Conservation (phyloP, 2,797 vertebrate genomes). For the Galaxias olidus region DNA sequence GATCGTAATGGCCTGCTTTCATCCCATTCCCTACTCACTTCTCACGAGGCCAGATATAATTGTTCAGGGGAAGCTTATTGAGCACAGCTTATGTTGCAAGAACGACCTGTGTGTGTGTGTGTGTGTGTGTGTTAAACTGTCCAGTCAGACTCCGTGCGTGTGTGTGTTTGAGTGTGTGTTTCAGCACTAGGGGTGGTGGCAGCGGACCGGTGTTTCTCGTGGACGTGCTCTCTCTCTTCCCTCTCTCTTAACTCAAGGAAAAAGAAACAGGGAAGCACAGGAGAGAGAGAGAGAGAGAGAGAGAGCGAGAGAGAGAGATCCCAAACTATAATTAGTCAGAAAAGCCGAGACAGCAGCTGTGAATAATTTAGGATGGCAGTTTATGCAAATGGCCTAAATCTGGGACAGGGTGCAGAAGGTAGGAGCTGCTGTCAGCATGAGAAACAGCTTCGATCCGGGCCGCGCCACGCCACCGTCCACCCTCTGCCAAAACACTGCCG, state of each 20-base stretch:
- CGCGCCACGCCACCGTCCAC: constrained; percentile 41
- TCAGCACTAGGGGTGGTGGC: constrained; percentile 3
- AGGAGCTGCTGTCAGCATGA: constrained; percentile 62
- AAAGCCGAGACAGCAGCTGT: constrained; percentile 71
- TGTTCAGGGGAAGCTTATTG: too few relatives aligned
- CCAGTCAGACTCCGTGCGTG: background rate
- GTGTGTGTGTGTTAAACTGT: background rate
- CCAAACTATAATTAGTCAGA: constrained; percentile 72
- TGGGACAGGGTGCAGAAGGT: constrained; percentile 67
- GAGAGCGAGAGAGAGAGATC: too few relatives aligned
- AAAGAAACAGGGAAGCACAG: constrained; percentile 41
- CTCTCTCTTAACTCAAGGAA: constrained; percentile 25
- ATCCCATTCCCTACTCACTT: too few relatives aligned
- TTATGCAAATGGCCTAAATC: constrained; percentile 74
- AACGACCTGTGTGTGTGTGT: background rate
- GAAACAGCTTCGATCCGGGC: constrained; percentile 46
- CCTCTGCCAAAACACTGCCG: constrained; percentile 34
- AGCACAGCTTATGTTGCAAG: background rate
- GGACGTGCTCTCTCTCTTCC: constrained; percentile 25
- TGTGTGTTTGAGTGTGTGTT: background rate
- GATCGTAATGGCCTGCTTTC: too few relatives aligned
- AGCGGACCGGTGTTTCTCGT: background rate
- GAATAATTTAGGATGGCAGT: constrained; percentile 73
- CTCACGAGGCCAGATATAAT: too few relatives aligned
- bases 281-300: too few relatives aligned